Evolutionary conservation across 2,888 invertebrate species (phyloP).

Genomic region (Ischnura elegans): DNA sequence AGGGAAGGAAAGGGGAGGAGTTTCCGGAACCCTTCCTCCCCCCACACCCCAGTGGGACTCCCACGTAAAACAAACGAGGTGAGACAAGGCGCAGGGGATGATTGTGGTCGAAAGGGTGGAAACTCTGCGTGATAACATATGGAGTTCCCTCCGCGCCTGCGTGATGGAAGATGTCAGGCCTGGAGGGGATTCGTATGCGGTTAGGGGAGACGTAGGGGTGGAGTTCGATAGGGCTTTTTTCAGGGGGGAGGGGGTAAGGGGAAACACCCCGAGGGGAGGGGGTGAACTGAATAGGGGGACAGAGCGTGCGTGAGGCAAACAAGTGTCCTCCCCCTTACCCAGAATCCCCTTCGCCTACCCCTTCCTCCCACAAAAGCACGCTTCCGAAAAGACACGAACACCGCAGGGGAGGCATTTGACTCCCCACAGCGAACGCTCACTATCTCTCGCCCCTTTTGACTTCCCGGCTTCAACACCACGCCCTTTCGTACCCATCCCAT

Average conservation of each 20-base stretch:
- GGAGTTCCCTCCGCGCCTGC: slow-evolving; percentile 16
- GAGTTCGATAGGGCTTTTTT: not conserved
- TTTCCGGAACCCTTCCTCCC: slow-evolving; percentile 22
- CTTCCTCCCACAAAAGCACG: not conserved
- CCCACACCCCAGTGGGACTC: not conserved
- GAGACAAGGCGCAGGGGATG: not conserved
- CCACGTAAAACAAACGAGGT: slow-evolving; percentile 62
- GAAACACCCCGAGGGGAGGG: not conserved
- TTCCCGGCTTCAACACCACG: not conserved
- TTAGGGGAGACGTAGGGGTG: not conserved
- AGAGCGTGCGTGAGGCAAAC: slow-evolving; percentile 49
- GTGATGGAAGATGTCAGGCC: not conserved
- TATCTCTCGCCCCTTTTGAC: not conserved
- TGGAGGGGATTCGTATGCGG: not conserved
- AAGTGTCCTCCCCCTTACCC: slow-evolving; percentile 49
- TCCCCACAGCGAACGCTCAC: too few species aligned
- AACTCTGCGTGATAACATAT: too few species aligned
- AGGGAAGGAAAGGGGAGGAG: not conserved
- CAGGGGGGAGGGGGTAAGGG: not conserved
- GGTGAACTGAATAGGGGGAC: too few species aligned
- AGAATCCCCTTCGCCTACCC: not conserved
- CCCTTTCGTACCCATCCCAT: not conserved
- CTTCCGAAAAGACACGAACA: not conserved
- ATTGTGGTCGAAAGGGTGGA: not conserved
- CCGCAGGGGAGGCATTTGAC: slow-evolving; percentile 15